A percentile compares a stretch with the other conserved stretches of the same genome.
Conservation (phyloP, 2,113 vertebrate species). For the Gallinago jamesoni region DNA sequence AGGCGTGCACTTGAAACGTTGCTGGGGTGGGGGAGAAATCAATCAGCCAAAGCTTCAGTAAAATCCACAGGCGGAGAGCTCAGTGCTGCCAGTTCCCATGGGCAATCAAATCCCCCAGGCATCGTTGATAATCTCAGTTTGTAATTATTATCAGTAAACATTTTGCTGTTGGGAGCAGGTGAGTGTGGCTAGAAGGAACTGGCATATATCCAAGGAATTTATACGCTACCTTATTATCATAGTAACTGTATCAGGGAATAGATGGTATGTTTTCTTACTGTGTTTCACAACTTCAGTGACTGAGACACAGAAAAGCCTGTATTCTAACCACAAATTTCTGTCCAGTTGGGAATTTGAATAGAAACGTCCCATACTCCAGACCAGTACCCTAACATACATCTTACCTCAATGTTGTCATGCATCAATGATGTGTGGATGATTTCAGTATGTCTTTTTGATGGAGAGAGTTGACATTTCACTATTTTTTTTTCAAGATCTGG, state of each 20-base stretch:
- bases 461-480: background rate
- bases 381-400: background rate
- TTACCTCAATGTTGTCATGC: background rate
- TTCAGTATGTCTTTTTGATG: background rate
- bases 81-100: background rate
- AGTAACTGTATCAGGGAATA: background rate
- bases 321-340: background rate
- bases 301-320: background rate
- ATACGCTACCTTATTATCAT: background rate
- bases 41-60: background rate
- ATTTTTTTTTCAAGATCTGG: background rate
- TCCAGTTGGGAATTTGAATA: background rate
- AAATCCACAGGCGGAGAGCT: background rate
- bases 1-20: background rate
- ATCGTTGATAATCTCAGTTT: background rate
- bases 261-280: background rate
- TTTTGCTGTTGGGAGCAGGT: background rate
- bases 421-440: background rate
- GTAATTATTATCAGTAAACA: constrained; percentile 29
- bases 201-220: constrained; percentile 6
- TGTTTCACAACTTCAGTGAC: rapidly evolving
- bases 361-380: background rate
- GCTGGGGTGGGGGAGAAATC: background rate
- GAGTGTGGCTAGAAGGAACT: background rate
- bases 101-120: background rate